Evolutionary conservation across 2,888 invertebrate genomes (phyloP), one percentile per base, ranked within the genome.

Genomic region (Celastrina argiolus): DNA sequence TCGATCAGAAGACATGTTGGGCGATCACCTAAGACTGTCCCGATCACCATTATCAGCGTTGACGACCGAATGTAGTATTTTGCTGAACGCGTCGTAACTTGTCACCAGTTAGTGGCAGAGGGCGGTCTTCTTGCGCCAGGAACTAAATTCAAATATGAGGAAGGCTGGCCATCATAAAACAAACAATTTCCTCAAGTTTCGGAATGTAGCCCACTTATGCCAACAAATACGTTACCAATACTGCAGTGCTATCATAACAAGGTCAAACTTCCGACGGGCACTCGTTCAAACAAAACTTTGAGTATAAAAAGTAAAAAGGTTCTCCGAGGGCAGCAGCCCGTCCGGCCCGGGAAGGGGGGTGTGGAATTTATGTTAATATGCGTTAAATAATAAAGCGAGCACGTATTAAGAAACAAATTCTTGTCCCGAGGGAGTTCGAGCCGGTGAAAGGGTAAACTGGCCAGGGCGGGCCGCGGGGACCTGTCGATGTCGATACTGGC

Each of bases 361-460:
- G 69, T 68, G 61, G 71, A 77, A 80, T 78, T 76, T 81, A 79
- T 78, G 79, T 75, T 79, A 78, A 81, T 79, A 81, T 78, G 78
- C 75, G 76, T 75, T 82, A 83, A 83, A 82, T 82, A 83, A 82
- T 83, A 82, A 77, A 83, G 77, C 76, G 77, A 78, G 75, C 74
- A 73, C 71, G 81, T 80, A 81, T 80, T 82, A 80, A 81, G 82
- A 82, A 76, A 83, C 82, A 81, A 83, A 82, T 83, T 82, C 78
- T 77, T 77, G 77, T 76, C 76, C 71, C 73, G 69, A 66, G 69
- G 73, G 72, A 64, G 64, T 51, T 64, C 18, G 22, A 51, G 12
- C 31, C 45, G 51, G 51, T 45, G 28, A 22, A 64, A 51, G 64
- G 64, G 51, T 64, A 64, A 45, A 64, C 64, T 22, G 12, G 64